Conservation (phyloP, 1,140 invertebrate genomes). For the Aphidius ervi region DNA sequence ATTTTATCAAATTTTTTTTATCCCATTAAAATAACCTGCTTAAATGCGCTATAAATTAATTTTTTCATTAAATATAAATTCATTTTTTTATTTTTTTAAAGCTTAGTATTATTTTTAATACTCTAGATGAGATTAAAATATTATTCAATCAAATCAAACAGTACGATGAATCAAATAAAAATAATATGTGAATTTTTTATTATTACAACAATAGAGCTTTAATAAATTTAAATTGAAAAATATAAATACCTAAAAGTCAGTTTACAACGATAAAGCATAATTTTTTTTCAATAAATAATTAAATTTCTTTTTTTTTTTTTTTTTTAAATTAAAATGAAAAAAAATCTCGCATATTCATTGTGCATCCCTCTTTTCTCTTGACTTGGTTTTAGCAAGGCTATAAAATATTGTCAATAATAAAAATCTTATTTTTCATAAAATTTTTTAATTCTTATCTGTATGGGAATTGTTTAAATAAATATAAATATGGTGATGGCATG, state of each 20-base stretch:
- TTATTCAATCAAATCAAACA: too few species aligned
- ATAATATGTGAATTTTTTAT: too few species aligned
- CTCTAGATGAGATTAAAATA: too few species aligned
- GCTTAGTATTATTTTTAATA: too few species aligned
- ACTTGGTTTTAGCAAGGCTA: constrained; percentile 45
- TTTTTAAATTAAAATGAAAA: constrained; percentile 23
- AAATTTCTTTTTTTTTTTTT: constrained; percentile 14
- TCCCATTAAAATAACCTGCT: constrained; percentile 21
- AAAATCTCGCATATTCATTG: constrained; percentile 54
- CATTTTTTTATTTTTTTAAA: neutral
- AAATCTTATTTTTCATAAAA: neutral
- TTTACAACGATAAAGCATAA: too few species aligned
- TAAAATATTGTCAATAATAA: constrained; percentile 1
- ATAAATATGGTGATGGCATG: constrained; percentile 20
- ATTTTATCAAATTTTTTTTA: constrained; percentile 16
- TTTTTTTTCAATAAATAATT: too few species aligned
- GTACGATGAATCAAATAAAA: too few species aligned
- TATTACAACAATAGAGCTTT: neutral
- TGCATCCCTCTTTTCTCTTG: constrained; percentile 48
- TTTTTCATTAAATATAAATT: constrained; percentile 4
- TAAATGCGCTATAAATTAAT: constrained; percentile 13
- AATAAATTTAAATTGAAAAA: neutral
- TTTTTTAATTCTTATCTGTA: constrained; percentile 1
- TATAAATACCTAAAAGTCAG: neutral
- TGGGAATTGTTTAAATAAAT: constrained; percentile 17